phyloP scores from a whole-genome alignment of 2,797 vertebrate genomes.

The Platyrinchus mystaceus region DNA sequence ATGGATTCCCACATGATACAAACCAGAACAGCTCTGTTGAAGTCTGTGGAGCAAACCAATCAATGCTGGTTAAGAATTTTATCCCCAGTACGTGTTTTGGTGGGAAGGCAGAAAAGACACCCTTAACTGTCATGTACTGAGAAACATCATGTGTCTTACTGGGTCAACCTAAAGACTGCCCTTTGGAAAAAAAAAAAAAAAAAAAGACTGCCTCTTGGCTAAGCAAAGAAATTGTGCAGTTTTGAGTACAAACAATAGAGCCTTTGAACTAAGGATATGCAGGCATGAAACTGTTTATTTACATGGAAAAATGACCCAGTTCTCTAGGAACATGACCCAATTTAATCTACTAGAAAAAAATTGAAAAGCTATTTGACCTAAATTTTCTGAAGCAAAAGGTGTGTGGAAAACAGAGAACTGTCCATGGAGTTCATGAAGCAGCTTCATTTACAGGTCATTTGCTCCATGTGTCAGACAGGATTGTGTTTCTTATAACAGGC shows the following conservation, averaged over 20 bases:
- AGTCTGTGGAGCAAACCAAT: slow-evolving; percentile 44
- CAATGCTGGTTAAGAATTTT: slow-evolving; percentile 41
- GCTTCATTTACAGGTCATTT: slow-evolving; percentile 14
- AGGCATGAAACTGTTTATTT: slow-evolving; percentile 63
- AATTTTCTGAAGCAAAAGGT: slow-evolving; percentile 59
- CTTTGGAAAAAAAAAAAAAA: not conserved
- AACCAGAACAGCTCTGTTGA: slow-evolving; percentile 8
- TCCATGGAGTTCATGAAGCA: not conserved
- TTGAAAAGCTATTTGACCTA: slow-evolving; percentile 29
- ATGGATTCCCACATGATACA: slow-evolving; percentile 10
- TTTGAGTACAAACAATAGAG: slow-evolving; percentile 62
- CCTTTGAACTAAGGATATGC: slow-evolving; percentile 60
- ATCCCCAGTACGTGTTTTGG: slow-evolving; percentile 20
- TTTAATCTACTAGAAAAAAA: slow-evolving; percentile 43
- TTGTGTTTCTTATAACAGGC: slow-evolving; percentile 29
- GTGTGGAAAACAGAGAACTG: not conserved
- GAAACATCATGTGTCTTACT: slow-evolving; percentile 30
- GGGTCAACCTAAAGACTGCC: slow-evolving; percentile 23
- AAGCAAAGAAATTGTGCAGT: slow-evolving; percentile 39
- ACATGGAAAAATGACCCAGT: slow-evolving; percentile 64
- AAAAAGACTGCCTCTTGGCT: slow-evolving; percentile 50
- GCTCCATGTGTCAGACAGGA: not conserved
- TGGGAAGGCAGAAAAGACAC: not conserved
- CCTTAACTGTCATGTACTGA: not conserved
- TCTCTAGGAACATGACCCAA: slow-evolving; percentile 59